Evolutionary conservation across 2,888 invertebrate genomes (phyloP), one percentile per base, ranked within the genome.

Genomic region (Allacma fusca): DNA sequence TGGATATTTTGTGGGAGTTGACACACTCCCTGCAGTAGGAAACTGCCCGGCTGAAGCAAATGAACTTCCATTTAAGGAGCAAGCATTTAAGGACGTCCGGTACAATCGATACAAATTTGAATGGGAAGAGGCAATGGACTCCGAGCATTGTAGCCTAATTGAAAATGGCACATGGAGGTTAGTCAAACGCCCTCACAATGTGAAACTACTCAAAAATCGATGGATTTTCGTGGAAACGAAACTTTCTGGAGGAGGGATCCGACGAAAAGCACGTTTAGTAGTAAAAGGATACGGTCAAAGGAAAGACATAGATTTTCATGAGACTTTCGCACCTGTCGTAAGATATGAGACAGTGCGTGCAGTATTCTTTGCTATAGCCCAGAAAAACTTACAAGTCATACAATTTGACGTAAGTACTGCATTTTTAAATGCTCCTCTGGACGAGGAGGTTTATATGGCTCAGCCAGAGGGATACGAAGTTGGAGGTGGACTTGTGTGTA

Each of bases 401-500:
- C 82, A 83, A 4, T 24, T 82, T 16, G 83, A 84, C 65, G 78
- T 78, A 1, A 69, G 26, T 12, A 79, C 79, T 13, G 80, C 79
- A 1, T 80, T 80, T 64, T 70, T 80, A 0, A 43, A 80, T 34
- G 75, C 79, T 12, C 23, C 72, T 0, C 29, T 80, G 24, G 62
- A 78, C 23, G 79, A 80, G 62, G 71, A 72, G 13, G 69, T 80
- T 7, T 80, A 40, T 40, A 78, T 80, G 79, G 29, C 62, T 7
- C 73, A 71, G 23, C 80, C 79, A 19, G 62, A 79, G 57, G 74
- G 74, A 21, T 75, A 69, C 24, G 43, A 75, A 50, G 16, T 26
- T n/a, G 24, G 24, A 21, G 29, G 83, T 1, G 73, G 70, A 7
- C 62, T 76, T 34, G 85, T 86, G 7, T 87, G 86, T 78, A 81